A percentile compares a stretch with the other conserved stretches of the same genome.
Evolutionary conservation across 2,888 invertebrate genomes (phyloP).

Genomic region (Steinernema scapterisci): DNA sequence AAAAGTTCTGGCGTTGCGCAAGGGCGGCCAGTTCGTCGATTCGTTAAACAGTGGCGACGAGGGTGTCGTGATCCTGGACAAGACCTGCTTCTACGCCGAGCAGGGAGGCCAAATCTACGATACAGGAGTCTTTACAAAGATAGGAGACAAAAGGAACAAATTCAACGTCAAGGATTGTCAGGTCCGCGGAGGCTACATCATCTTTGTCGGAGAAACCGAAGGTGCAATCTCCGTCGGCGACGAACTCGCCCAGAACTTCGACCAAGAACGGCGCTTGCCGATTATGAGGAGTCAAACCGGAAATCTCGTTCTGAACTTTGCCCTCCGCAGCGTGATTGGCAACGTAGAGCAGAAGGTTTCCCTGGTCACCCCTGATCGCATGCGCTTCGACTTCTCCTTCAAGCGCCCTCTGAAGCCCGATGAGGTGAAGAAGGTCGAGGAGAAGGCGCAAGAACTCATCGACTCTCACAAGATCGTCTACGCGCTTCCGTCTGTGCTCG

Average conservation of each 20-base stretch:
- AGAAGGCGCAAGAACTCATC: slow-evolving; percentile 79
- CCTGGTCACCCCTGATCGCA: slow-evolving; percentile 91
- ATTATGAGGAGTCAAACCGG: slow-evolving; percentile 99
- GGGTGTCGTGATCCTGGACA: slow-evolving; percentile 87
- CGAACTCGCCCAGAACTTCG: slow-evolving; percentile 80
- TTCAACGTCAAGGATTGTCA: slow-evolving; percentile 90
- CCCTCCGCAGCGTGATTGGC: slow-evolving; percentile 82
- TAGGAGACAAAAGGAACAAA: slow-evolving; percentile 81
- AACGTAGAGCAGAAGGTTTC: slow-evolving; percentile 76
- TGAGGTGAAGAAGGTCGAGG: slow-evolving; percentile 82
- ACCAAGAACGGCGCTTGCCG: slow-evolving; percentile 80
- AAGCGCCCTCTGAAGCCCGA: slow-evolving; percentile 85
- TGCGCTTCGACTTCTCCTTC: slow-evolving; percentile 95
- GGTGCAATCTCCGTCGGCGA: slow-evolving; percentile 84
- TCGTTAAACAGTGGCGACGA: slow-evolving; percentile 83
- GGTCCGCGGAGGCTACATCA: slow-evolving; percentile 90
- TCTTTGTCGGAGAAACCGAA: slow-evolving; percentile 89
- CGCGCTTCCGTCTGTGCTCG: slow-evolving; percentile 83
- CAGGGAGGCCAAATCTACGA: slow-evolving; percentile 98
- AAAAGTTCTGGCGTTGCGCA: slow-evolving; percentile 79
- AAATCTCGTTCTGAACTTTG: slow-evolving; percentile 94
- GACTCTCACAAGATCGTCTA: slow-evolving; percentile 80
- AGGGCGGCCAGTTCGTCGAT: slow-evolving; percentile 81
- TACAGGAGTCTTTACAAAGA: slow-evolving; percentile 83
- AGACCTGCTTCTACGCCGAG: slow-evolving; percentile 95